Evolutionary conservation across 1,140 invertebrate genomes (phyloP).

Genomic region (Drosophila subobscura): DNA sequence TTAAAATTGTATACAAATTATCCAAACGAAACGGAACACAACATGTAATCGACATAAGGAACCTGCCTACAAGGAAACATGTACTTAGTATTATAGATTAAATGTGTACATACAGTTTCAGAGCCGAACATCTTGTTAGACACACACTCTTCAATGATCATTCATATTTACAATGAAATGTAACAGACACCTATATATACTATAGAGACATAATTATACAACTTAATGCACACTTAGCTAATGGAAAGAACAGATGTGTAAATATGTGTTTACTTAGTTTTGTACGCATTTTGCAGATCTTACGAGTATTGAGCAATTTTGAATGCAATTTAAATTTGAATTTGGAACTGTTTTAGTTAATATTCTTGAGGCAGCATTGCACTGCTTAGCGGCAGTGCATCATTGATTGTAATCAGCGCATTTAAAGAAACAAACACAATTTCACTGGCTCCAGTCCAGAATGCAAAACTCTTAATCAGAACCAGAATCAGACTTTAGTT

Average conservation of each 20-base stretch:
- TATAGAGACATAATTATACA: background rate
- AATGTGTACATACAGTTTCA: conserved; percentile 35
- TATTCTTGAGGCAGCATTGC: conserved; percentile 6
- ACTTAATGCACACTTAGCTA: conserved; percentile 20
- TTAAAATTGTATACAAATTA: background rate
- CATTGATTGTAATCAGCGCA: conserved; percentile 29
- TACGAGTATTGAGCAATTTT: conserved; percentile 44
- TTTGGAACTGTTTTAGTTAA: conserved; percentile 6
- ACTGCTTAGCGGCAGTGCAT: conserved; percentile 1
- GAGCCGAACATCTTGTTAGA: conserved; percentile 22
- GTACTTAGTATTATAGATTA: conserved; percentile 21
- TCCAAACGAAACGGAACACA: conserved; percentile 12
- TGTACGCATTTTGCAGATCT: conserved; percentile 44
- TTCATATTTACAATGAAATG: conserved; percentile 5
- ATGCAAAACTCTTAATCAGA: conserved; percentile 24
- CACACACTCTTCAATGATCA: background rate
- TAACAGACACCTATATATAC: conserved; percentile 6
- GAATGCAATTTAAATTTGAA: conserved; percentile 47
- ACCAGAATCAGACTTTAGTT: conserved; percentile 29
- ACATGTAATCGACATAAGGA: conserved; percentile 13
- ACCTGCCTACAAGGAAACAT: background rate
- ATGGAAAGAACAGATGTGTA: conserved; percentile 23
- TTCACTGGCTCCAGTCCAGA: conserved; percentile 33
- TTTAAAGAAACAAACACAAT: conserved; percentile 73
- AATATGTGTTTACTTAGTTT: conserved; percentile 35